Conservation (phyloP, 2,888 invertebrate genomes). For the Eupithecia inturbata region DNA sequence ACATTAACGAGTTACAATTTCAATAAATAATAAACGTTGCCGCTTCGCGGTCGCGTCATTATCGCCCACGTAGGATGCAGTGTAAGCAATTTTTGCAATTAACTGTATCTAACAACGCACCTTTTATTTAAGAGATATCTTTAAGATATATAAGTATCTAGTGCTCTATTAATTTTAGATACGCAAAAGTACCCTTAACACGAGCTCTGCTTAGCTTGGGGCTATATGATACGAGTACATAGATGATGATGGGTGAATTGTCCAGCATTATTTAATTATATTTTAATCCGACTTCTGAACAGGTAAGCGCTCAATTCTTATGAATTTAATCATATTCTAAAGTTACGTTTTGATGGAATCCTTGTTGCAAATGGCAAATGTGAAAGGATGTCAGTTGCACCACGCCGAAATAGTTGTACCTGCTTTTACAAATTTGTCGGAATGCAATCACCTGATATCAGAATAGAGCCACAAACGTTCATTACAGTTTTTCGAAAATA, state of each 20-base stretch:
- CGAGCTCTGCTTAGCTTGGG: too few species aligned
- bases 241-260: too few species aligned
- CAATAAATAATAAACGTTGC: background rate
- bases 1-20: background rate
- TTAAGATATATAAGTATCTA: background rate
- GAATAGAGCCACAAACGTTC: background rate
- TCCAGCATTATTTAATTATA: too few species aligned
- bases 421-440: background rate
- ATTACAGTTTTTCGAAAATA: background rate
- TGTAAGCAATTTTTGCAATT: background rate
- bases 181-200: too few species aligned
- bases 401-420: background rate
- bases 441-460: background rate
- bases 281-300: background rate
- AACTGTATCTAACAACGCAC: background rate
- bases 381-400: conserved; percentile 2
- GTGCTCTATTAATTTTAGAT: background rate
- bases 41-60: background rate
- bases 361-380: background rate
- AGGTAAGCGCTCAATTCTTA: background rate
- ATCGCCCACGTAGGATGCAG: background rate
- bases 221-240: too few species aligned
- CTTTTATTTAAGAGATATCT: background rate
- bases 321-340: background rate
- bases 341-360: background rate